These are phyloP conservation scores for Arnoldichthys spilopterus DNA, from an alignment of 2,797 vertebrate species.

Conservation along the genomic window DNA sequence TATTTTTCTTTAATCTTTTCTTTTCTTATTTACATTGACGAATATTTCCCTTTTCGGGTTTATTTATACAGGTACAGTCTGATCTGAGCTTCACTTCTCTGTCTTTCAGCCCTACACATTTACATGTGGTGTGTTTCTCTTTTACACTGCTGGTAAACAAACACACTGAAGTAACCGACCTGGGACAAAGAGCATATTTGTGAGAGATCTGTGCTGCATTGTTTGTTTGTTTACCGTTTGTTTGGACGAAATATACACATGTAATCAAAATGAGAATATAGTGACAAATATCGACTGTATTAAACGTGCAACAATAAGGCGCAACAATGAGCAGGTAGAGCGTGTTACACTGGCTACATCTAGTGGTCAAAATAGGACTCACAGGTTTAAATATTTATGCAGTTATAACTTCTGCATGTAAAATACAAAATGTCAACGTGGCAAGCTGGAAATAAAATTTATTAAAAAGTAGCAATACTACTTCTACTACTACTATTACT, in stretches of 20 bases:
- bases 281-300: neutral
- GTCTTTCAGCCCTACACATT: neutral
- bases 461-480: too few relatives aligned
- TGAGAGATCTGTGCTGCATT: neutral
- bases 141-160: neutral
- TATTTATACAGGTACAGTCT: neutral
- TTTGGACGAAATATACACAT: neutral
- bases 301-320: neutral
- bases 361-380: neutral
- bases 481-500: too few relatives aligned
- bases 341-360: neutral
- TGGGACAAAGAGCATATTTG: neutral
- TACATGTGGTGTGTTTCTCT: neutral
- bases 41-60: neutral
- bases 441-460: too few relatives aligned
- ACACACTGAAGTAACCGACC: neutral
- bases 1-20: neutral
- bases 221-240: neutral
- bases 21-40: neutral
- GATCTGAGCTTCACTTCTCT: neutral
- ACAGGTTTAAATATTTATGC: neutral
- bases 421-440: neutral
- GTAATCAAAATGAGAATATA: neutral
- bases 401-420: too few relatives aligned
- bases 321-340: neutral